These are phyloP conservation scores for Portevinia maculata DNA, from an alignment of 2,888 invertebrate species.

Conservation along the genomic window DNA sequence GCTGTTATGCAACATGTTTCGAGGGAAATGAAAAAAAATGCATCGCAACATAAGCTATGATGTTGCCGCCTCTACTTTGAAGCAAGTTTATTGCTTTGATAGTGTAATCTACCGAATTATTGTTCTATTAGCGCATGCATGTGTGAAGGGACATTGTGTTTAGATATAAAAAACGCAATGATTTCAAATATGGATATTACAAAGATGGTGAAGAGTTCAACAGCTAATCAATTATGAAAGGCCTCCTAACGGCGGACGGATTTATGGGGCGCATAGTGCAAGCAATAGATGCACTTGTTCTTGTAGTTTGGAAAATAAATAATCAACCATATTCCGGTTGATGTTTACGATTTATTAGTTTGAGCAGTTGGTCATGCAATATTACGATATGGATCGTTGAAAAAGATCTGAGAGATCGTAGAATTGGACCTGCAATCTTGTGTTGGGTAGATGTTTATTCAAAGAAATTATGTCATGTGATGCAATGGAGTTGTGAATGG, in stretches of 20 bases:
- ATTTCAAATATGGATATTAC: not conserved
- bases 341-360: conserved; percentile 27
- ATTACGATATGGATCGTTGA: conserved; percentile 1
- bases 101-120: conserved; percentile 29
- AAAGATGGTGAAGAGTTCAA: conserved; percentile 26
- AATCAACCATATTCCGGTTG: conserved; percentile 28
- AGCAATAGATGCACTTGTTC: conserved; percentile 27
- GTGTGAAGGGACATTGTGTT: conserved; percentile 28
- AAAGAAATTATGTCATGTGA: conserved; percentile 1
- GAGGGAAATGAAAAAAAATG: not conserved
- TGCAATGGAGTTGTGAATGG: too few species aligned
- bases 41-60: conserved; percentile 28
- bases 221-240: conserved; percentile 38
- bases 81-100: conserved; percentile 25
- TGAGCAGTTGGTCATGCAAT: conserved; percentile 5
- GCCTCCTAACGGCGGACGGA: conserved; percentile 27
- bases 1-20: conserved; percentile 8
- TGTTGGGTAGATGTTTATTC: not conserved
- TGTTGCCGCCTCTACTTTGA: conserved; percentile 10
- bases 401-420: not conserved
- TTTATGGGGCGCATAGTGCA: conserved; percentile 42
- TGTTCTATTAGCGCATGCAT: not conserved
- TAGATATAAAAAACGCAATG: conserved; percentile 13
- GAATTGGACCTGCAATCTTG: too few species aligned
- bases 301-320: conserved; percentile 24